Percentiles rank a stretch among this genome's conserved stretches.
phyloP scores from a whole-genome alignment of 2,888 invertebrate species.

The Dicyrtomina minuta region DNA sequence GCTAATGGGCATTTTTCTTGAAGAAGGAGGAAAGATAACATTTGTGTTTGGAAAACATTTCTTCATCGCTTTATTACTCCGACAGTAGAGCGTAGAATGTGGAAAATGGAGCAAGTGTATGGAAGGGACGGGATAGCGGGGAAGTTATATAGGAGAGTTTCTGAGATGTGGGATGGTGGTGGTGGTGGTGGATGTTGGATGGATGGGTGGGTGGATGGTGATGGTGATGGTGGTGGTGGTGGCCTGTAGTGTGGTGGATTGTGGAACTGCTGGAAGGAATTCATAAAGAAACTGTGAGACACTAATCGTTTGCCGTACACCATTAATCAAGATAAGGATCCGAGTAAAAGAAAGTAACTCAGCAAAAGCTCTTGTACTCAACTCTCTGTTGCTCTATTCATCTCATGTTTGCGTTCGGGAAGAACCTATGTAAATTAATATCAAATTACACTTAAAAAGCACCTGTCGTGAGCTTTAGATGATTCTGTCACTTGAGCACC shows the following conservation, averaged over 20 bases:
- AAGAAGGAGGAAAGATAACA: constrained; percentile 7
- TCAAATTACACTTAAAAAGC: constrained; percentile 31
- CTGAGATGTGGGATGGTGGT: not conserved
- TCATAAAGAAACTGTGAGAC: constrained; percentile 17
- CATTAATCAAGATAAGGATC: constrained; percentile 27
- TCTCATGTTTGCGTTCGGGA: constrained; percentile 11
- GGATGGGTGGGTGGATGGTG: not conserved
- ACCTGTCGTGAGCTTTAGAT: constrained; percentile 23
- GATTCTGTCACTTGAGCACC: constrained; percentile 12
- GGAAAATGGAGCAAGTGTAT: not conserved
- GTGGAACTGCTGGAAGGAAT: constrained; percentile 15
- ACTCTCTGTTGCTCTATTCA: constrained; percentile 18
- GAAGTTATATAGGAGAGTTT: not conserved
- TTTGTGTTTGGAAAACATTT: constrained; percentile 8
- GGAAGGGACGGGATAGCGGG: constrained; percentile 1
- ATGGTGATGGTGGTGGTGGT: not conserved
- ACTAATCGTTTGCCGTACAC: constrained; percentile 26
- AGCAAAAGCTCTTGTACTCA: constrained; percentile 13
- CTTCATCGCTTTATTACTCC: constrained; percentile 19
- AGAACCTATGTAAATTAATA: constrained; percentile 28
- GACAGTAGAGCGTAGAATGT: no score
- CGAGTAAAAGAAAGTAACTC: not conserved
- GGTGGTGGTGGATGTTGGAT: not conserved
- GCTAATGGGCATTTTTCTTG: constrained; percentile 21
- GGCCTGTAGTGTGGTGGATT: not conserved